A percentile compares a stretch with the other conserved stretches of the same genome.
phyloP scores from a whole-genome alignment of 2,888 invertebrate genomes.

The Platerodrilus igneus region DNA sequence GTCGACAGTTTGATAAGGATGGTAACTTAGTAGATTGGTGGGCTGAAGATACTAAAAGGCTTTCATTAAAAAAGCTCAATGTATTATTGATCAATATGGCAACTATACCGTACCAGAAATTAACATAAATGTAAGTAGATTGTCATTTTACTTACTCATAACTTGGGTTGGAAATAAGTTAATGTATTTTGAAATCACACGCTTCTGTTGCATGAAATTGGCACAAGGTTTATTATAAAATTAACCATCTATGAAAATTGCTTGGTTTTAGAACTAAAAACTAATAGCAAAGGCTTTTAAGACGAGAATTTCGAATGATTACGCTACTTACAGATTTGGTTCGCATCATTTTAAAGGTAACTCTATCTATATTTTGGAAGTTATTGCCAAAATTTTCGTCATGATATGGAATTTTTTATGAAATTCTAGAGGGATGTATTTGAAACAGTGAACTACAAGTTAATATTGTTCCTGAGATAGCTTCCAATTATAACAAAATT shows the following conservation, averaged over 20 bases:
- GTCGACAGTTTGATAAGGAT: constrained; percentile 86
- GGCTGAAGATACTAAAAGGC: constrained; percentile 77
- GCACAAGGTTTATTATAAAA: constrained; percentile 8
- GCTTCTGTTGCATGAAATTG: constrained; percentile 6
- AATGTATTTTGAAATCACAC: neutral
- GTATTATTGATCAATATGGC: constrained; percentile 90
- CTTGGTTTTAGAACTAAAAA: too few species aligned
- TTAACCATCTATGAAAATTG: neutral
- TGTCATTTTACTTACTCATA: neutral
- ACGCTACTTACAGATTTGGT: too few species aligned
- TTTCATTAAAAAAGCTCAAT: constrained; percentile 79
- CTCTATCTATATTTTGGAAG: too few species aligned
- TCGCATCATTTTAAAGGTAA: too few species aligned
- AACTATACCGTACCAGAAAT: constrained; percentile 81
- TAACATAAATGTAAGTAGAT: constrained; percentile 60
- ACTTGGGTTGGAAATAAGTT: neutral
- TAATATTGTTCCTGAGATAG: too few species aligned
- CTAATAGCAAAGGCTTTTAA: too few species aligned
- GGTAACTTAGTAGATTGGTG: constrained; percentile 94
- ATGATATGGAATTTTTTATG: too few species aligned
- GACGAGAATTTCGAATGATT: too few species aligned
- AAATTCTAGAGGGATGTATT: too few species aligned
- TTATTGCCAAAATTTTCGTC: too few species aligned
- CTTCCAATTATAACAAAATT: too few species aligned
- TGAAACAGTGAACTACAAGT: too few species aligned